Evolutionary conservation across 2,797 vertebrate genomes (phyloP), one percentile per base, ranked within the genome.

Genomic region (Trichosurus vulpecula): DNA sequence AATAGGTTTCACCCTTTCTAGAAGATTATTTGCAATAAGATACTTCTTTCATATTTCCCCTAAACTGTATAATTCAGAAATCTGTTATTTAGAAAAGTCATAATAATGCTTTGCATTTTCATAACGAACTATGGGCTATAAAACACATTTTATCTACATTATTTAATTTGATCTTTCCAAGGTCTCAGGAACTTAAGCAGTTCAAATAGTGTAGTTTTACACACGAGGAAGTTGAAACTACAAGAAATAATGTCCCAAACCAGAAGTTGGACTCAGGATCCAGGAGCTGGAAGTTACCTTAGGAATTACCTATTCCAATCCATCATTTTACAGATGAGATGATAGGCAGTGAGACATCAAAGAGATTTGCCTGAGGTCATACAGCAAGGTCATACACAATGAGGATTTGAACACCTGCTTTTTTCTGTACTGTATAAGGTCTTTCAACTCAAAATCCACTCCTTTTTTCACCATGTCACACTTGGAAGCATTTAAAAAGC

Each of bases 401-500:
- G 74, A 87, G 25, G 10, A 87, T 87, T 87, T 87, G 74, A 87
- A 87, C 4, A 25, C 25, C 41, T 11, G 74, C 9, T 95, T 19
- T 94, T 95, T 94, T 13, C 51, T 58, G 1, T 25, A 47, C 6
- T 0, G 90, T 74, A 31, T 27, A 27, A 58, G 74, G 54, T 57
- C 56, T 90, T 47, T 94, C 4, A 58, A 31, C 91, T 74, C 14
- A 47, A 47, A 51, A 47, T 87, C 41, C 74, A 51, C 9, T 4
- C 29, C 14, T 29, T 51, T 74, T 66, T 66, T 91, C 25, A 47
- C 13, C 41, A 87, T 11, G 51, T 87, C 41, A 87, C 41, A 27
- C 74, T 27, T 52, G 4, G 14, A 61, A 91, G 66, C 89, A 87
- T 92, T 54, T 91, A 93, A 55, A 93, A 95, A 91, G 19, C 53